phyloP scores from a whole-genome alignment of 1,140 invertebrate genomes.

The Drosophila carrolli region DNA sequence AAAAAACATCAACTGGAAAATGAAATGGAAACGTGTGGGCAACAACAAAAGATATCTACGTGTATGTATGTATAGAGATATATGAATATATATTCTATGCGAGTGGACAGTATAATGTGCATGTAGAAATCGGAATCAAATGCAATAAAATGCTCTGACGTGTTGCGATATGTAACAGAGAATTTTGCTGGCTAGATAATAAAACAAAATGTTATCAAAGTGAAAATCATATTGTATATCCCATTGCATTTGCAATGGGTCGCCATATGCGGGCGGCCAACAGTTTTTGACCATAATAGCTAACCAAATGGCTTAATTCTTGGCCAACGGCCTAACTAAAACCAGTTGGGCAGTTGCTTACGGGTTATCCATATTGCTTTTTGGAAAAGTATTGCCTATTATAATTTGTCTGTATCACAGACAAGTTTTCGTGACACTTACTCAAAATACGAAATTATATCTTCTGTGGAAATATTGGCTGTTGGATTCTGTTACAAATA shows the following conservation, averaged over 20 bases:
- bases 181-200: conserved; percentile 20
- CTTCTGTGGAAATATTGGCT: too few species aligned
- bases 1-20: conserved; percentile 39
- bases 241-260: conserved; percentile 2
- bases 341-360: not conserved
- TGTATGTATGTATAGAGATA: not conserved
- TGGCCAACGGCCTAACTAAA: not conserved
- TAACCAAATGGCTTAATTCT: conserved; percentile 40
- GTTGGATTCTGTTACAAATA: too few species aligned
- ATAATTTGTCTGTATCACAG: too few species aligned
- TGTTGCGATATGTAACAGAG: conserved; percentile 14
- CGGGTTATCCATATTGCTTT: not conserved
- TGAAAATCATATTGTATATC: conserved; percentile 32
- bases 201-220: conserved; percentile 39
- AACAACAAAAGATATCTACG: conserved; percentile 7
- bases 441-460: too few species aligned
- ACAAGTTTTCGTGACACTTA: too few species aligned
- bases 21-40: conserved; percentile 22
- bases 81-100: not conserved
- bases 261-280: not conserved
- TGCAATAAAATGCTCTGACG: conserved; percentile 43
- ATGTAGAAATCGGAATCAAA: conserved; percentile 52
- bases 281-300: conserved; percentile 20
- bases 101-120: conserved; percentile 7
- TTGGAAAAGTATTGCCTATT: too few species aligned